Evolutionary conservation across 2,113 vertebrate species (phyloP).

Genomic region (Heloderma charlesbogerti): DNA sequence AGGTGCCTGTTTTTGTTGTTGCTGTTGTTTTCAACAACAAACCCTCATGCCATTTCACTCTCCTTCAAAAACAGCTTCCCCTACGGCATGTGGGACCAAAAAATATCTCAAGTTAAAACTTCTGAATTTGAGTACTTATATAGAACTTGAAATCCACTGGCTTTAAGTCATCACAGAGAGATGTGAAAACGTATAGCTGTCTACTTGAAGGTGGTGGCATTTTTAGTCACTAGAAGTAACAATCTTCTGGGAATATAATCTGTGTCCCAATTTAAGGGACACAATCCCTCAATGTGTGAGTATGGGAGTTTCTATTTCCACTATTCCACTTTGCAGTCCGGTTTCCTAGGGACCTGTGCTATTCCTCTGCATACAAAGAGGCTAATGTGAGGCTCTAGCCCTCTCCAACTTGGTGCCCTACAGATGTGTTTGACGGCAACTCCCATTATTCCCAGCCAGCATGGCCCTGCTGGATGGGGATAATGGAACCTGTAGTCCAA

Average conservation of each 20-base stretch:
- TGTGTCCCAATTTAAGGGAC: background rate
- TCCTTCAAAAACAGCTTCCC: background rate
- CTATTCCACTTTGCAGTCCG: background rate
- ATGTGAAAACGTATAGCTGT: fast-evolving
- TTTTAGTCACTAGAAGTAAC: background rate
- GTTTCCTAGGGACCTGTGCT: background rate
- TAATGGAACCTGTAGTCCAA: too few relatives aligned
- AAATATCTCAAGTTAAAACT: background rate
- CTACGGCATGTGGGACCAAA: background rate
- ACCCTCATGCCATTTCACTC: background rate
- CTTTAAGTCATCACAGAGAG: background rate
- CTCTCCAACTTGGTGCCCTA: too few relatives aligned
- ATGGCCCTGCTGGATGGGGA: too few relatives aligned
- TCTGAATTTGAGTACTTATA: background rate
- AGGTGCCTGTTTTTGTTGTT: background rate
- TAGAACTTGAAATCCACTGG: background rate
- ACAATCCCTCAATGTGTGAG: background rate
- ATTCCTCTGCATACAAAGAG: background rate
- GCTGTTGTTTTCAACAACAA: background rate
- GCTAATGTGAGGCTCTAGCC: too few relatives aligned
- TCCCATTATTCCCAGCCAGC: too few relatives aligned
- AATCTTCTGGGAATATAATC: background rate
- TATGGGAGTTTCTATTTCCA: background rate
- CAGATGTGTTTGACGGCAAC: too few relatives aligned
- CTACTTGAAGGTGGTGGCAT: background rate